Percentiles rank a stretch among this genome's conserved stretches.
phyloP scores from a whole-genome alignment of 2,797 vertebrate species.

The Pampus argenteus region DNA sequence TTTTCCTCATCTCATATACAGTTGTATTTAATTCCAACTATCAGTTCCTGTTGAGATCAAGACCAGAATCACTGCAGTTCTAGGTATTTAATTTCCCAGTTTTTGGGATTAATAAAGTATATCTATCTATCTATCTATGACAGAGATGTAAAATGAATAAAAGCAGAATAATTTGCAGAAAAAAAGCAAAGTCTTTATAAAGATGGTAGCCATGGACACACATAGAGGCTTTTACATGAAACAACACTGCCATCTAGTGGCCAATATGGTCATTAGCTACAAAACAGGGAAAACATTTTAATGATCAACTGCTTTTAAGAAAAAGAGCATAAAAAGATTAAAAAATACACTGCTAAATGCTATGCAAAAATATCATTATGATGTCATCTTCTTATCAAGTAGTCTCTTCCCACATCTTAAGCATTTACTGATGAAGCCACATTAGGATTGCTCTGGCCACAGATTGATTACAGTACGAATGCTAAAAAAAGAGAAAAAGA shows the following conservation, averaged over 20 bases:
- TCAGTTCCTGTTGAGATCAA: conserved; percentile 21
- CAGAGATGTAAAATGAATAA: too few relatives aligned
- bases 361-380: neutral
- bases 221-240: conserved; percentile 34
- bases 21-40: conserved; percentile 39
- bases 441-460: conserved; percentile 19
- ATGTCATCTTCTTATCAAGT: neutral
- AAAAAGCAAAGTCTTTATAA: conserved; percentile 3
- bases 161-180: conserved; percentile 3
- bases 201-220: neutral
- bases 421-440: neutral
- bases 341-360: neutral
- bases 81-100: too few relatives aligned
- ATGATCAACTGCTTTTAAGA: neutral
- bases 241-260: conserved; percentile 79
- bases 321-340: neutral
- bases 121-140: too few relatives aligned
- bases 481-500: conserved; percentile 69
- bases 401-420: neutral
- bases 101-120: too few relatives aligned
- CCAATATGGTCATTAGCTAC: neutral
- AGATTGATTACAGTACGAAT: conserved; percentile 84
- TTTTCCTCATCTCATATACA: conserved; percentile 23
- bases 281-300: neutral
- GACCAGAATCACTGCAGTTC: conserved; percentile 24